Base-by-base conservation (phyloP, 2,888 invertebrate species). In the Odontocerum albicorne region DNA sequence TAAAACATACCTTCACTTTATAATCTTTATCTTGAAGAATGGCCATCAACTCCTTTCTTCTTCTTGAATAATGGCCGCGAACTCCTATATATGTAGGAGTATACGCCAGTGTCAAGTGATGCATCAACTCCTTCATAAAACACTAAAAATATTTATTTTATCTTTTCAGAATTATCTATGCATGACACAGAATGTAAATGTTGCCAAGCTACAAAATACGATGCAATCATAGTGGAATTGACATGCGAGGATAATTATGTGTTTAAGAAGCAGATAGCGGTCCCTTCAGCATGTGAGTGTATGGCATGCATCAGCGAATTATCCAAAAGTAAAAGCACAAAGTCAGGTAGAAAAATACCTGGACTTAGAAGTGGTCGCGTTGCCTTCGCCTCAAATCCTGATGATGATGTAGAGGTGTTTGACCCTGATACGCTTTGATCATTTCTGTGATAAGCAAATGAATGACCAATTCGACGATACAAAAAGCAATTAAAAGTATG, bases 111-210 rank as follows among this genome's bases (percentile, higher is more conserved):
- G n/a, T n/a, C n/a, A n/a, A n/a, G n/a, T n/a, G n/a, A n/a, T n/a
- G n/a, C n/a, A n/a, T n/a, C n/a, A n/a, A n/a, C n/a, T n/a, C n/a
- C n/a, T n/a, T n/a, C n/a, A n/a, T n/a, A n/a, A n/a, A n/a, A n/a
- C n/a, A n/a, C n/a, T n/a, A n/a, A n/a, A n/a, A n/a, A n/a, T n/a
- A n/a, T n/a, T n/a, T n/a, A n/a, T n/a, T n/a, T n/a, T n/a, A 7
- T 42, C 49, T 57, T 67, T 68, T 4, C 66, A 81, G 83, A 70
- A 61, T 78, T 77, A 1, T 81, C 80, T 40, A 64, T 68, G 44
- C 84, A 86, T 67, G 82, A 82, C 62, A 68, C 75, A 1, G 65
- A 68, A 53, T 83, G 86, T 68, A 75, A 79, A 55, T 87, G 87
- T 64, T 87, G 83, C 66, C 70, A 70, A 36, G 77, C 79, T 6